Base-by-base conservation (phyloP, 2,888 invertebrate species). In the Eudemis profundana region DNA sequence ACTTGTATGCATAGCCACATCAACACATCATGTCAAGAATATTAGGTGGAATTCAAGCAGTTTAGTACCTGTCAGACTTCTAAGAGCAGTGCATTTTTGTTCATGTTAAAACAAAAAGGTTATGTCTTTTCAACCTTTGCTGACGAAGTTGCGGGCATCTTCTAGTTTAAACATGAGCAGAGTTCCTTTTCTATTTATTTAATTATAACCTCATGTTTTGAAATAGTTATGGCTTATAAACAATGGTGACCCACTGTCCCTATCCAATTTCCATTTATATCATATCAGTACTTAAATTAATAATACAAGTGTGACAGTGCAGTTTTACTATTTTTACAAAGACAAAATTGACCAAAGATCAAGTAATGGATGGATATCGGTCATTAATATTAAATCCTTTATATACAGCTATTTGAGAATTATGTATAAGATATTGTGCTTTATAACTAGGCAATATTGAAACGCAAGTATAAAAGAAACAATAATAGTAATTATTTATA, bases 141-240 rank as follows among this genome's bases (percentile, higher is more conserved):
- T n/a, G n/a, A n/a, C n/a, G n/a, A n/a, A n/a, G n/a, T n/a, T n/a
- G n/a, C n/a, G n/a, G n/a, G n/a, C n/a, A n/a, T n/a, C n/a, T n/a
- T n/a, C n/a, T n/a, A n/a, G n/a, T 36, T 23, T n/a, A n/a, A 51
- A 51, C 21, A 10, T 53, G 8, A 38, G 8, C 21, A 4, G 38
- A 15, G 23, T 51, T 53, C 38, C 53, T 61, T 46, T 15, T n/a
- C 3, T 19, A 7, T 36, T 51, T 19, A 17, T 36, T 61, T 53
- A 42, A 36, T 33, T 61, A 46, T 46, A 38, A 42, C 36, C 29
- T 29, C 7, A 29, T 14, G 29, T 17, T 12, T 17, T 15, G 15
- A 53, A 46, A 46, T 53, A 36, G 38, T 54, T 44, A 59, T 54
- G 53, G 61, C 53, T 53, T 61, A 61, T 23, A 23, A 8, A 33